Percentiles rank a stretch among this genome's conserved stretches.
phyloP scores from a whole-genome alignment of 1,140 invertebrate genomes.

The Apolygus lucorum region DNA sequence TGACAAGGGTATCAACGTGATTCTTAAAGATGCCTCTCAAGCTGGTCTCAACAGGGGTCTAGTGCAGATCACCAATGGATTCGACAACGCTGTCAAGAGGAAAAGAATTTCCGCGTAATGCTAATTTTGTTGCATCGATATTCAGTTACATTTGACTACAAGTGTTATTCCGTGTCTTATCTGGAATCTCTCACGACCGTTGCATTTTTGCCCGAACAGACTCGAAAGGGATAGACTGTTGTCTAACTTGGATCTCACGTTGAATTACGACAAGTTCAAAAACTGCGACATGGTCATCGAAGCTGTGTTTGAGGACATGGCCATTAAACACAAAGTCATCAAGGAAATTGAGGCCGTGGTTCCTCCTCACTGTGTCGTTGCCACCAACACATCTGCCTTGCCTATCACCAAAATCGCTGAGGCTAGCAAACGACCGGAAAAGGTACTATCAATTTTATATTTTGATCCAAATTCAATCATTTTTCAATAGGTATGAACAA shows the following conservation, averaged over 20 bases:
- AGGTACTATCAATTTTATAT: conserved; percentile 61
- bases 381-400: conserved; percentile 96
- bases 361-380: conserved; percentile 86
- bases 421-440: conserved; percentile 85
- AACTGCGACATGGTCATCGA: conserved; percentile 93
- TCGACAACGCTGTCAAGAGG: conserved; percentile 69
- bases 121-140: neutral
- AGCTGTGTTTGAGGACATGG: conserved; percentile 97
- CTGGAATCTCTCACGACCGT: too few relatives aligned
- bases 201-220: too few relatives aligned
- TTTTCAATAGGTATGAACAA: too few relatives aligned
- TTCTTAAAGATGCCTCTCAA: conserved; percentile 85
- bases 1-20: conserved; percentile 84
- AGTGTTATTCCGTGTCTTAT: too few relatives aligned
- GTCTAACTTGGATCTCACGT: conserved; percentile 68
- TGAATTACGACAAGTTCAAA: conserved; percentile 79
- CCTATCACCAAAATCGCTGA: conserved; percentile 92
- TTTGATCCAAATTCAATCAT: too few relatives aligned
- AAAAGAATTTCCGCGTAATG: conserved; percentile 60
- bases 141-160: neutral
- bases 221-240: conserved; percentile 72
- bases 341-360: conserved; percentile 87
- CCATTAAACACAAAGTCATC: conserved; percentile 93
- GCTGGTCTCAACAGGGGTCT: conserved; percentile 76
- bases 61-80: conserved; percentile 79